Percentiles rank a stretch among this genome's conserved stretches.
Conservation (phyloP, 2,797 vertebrate genomes). For the Channa striata region DNA sequence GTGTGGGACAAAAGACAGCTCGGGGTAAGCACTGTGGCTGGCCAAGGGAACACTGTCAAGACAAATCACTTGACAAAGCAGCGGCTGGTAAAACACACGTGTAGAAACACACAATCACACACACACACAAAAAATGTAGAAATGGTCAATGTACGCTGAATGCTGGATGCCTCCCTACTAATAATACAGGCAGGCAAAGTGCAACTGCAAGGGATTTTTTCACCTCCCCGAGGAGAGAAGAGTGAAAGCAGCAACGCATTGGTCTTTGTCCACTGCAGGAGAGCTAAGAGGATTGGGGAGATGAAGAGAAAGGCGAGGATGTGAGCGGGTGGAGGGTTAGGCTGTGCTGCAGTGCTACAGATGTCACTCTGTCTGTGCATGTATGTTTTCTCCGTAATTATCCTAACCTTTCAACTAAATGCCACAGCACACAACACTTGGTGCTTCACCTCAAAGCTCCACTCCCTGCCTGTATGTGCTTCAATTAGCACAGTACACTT, state of each 20-base stretch:
- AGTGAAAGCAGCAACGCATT: conserved; percentile 69
- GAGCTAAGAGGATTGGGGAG: conserved; percentile 75
- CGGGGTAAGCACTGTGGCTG: conserved; percentile 53
- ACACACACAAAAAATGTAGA: conserved; percentile 17
- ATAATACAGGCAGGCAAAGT: conserved; percentile 81
- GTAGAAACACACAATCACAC: conserved; percentile 32
- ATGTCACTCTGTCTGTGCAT: conserved; percentile 38
- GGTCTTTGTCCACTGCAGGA: conserved; percentile 74
- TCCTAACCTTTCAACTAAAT: conserved; percentile 28
- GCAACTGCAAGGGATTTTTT: conserved; percentile 81
- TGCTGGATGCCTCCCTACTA: conserved; percentile 65
- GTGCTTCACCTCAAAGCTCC: conserved; percentile 7
- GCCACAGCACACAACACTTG: background rate
- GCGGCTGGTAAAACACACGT: conserved; percentile 55
- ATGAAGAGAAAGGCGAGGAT: conserved; percentile 58
- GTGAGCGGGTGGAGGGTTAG: conserved; percentile 49
- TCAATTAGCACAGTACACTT: conserved; percentile 33
- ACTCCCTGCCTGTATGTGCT: conserved; percentile 13
- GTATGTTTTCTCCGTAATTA: conserved; percentile 31
- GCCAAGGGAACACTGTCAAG: conserved; percentile 65
- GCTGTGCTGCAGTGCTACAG: conserved; percentile 54
- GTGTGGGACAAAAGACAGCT: conserved; percentile 48
- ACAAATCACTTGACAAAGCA: conserved; percentile 80
- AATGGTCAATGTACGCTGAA: conserved; percentile 59
- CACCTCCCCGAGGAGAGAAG: conserved; percentile 66